Percentiles rank a stretch among this genome's conserved stretches.
Evolutionary conservation across 2,113 vertebrate species (phyloP).

Genomic region (Shinisaurus crocodilurus): DNA sequence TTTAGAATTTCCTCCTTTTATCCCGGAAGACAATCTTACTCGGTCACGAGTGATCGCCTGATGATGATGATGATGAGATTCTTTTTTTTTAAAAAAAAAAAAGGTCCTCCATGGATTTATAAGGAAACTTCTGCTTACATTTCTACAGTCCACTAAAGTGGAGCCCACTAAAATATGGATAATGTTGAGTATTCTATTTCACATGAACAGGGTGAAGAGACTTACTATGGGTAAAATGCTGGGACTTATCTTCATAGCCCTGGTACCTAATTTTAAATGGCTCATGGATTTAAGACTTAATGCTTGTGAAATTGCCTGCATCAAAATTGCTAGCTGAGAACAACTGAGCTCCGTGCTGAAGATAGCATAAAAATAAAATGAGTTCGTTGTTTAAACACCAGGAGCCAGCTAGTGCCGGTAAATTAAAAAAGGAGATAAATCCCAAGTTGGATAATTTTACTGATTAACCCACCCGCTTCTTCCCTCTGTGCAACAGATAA

Average conservation of each 20-base stretch:
- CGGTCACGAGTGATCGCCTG: too few relatives aligned
- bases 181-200: neutral
- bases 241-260: fast-evolving
- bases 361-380: slow-evolving; percentile 50
- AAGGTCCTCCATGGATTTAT: neutral
- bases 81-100: too few relatives aligned
- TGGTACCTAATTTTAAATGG: neutral
- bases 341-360: slow-evolving; percentile 39
- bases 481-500: slow-evolving; percentile 3
- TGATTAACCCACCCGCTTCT: slow-evolving; percentile 34
- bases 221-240: fast-evolving
- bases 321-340: slow-evolving; percentile 35
- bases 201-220: slow-evolving; percentile 22
- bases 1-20: too few relatives aligned
- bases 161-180: neutral
- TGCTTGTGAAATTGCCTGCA: slow-evolving; percentile 20
- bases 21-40: too few relatives aligned
- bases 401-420: slow-evolving; percentile 28
- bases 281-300: neutral
- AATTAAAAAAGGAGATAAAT: slow-evolving; percentile 20
- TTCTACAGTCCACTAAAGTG: too few relatives aligned
- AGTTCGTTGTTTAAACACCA: slow-evolving; percentile 35
- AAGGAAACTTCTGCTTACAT: slow-evolving; percentile 10
- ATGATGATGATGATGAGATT: too few relatives aligned
- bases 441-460: slow-evolving; percentile 20